Evolutionary conservation across 1,140 invertebrate species (phyloP), one percentile per base, ranked within the genome.

Genomic region (Gryllus bimaculatus): DNA sequence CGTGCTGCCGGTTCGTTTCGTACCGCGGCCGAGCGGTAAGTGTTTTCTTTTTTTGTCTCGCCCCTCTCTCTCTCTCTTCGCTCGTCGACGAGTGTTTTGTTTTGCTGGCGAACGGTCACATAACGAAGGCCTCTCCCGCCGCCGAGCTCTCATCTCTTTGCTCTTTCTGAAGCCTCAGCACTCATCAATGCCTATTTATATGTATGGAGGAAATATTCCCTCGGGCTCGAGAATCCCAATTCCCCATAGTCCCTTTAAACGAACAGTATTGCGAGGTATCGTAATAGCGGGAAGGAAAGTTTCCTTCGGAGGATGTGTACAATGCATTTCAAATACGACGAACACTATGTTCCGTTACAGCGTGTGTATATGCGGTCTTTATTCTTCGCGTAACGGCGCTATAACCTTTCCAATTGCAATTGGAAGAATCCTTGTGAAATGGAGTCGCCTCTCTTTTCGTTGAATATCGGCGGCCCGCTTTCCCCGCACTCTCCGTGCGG

Each of bases 131-230:
- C 26, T 39, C 26, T 39, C 26, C 26, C 26, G 26, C 26, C 26
- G 26, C 26, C 26, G 26, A 39, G 26, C 5, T 39, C 26, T 39
- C 26, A 39, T 39, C 26, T 39, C 26, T 5, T 39, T 39, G 26
- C 26, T 39, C 26, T 39, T 39, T 39, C 26, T 39, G 26, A 39
- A 39, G 26, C 26, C 26, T 39, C 26, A 39, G 54, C 18, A 66
- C 54, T 66, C 54, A 66, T 66, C 54, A 66, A 66, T 66, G 54
- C 54, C 54, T 66, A 66, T 66, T 66, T 66, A 18, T 66, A 66
- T 66, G 54, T 66, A 66, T 66, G 54, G 54, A 10, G 54, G 54
- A 66, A 66, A 66, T 66, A 66, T 66, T 66, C 54, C 54, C 54
- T 66, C 18, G 54, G 54, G 54, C 26, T 66, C 54, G 10, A 18